Percentiles rank a stretch among this genome's conserved stretches.
Conservation (phyloP, 2,888 invertebrate species). For the Tachina fera region DNA sequence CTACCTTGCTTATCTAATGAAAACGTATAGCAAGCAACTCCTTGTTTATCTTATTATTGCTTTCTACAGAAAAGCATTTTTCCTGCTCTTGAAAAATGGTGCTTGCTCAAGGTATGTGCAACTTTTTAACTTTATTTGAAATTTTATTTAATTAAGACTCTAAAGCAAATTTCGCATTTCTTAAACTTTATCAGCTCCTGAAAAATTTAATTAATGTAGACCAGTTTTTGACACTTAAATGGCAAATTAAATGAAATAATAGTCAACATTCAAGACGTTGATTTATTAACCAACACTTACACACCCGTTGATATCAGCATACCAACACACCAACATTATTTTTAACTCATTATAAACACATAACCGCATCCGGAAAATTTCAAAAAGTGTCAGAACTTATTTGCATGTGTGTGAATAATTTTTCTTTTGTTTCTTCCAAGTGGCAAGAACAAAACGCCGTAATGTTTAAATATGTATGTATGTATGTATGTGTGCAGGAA, state of each 20-base stretch:
- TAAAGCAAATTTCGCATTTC: background rate
- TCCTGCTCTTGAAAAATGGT: no score
- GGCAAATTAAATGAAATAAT: constrained; percentile 54
- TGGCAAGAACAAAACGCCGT: constrained; percentile 6
- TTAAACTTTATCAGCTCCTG: background rate
- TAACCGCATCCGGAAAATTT: constrained; percentile 57
- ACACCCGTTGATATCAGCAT: background rate
- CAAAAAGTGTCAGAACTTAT: constrained; percentile 55
- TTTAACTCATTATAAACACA: constrained; percentile 58
- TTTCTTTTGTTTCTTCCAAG: constrained; percentile 7
- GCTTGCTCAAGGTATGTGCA: no score
- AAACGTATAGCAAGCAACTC: no score
- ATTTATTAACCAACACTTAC: constrained; percentile 62
- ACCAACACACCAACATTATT: constrained; percentile 10
- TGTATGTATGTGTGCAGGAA: constrained; percentile 11
- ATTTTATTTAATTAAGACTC: no score
- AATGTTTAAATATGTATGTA: background rate
- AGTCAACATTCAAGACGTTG: constrained; percentile 70
- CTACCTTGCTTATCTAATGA: no score
- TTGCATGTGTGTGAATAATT: constrained; percentile 50
- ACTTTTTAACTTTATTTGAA: no score
- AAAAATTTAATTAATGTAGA: constrained; percentile 59
- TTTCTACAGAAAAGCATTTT: no score
- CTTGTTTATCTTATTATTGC: no score
- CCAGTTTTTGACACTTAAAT: constrained; percentile 63